These are phyloP conservation scores for Pyrocephalus nanus DNA, from an alignment of 2,797 vertebrate genomes.

Conservation along the genomic window DNA sequence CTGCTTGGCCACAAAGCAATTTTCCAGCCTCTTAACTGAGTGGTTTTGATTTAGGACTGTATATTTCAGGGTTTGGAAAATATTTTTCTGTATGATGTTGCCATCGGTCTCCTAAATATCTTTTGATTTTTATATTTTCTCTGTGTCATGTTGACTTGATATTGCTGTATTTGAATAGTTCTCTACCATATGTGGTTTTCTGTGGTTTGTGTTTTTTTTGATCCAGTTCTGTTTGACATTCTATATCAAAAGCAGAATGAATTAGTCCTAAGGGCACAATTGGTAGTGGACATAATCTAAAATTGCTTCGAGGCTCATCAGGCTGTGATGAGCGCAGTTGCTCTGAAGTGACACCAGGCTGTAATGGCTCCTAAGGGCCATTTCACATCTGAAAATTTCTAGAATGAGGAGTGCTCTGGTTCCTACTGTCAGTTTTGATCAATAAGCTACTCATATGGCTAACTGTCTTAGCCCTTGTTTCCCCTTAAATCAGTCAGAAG, in stretches of 20 bases:
- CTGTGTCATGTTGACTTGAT: background rate
- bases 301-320: background rate
- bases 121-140: background rate
- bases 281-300: background rate
- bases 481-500: background rate
- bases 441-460: background rate
- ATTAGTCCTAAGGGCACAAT: background rate
- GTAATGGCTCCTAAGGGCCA: background rate
- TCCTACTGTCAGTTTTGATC: background rate
- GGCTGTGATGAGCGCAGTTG: background rate
- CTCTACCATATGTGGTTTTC: background rate
- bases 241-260: background rate
- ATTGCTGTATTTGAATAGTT: background rate
- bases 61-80: background rate
- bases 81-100: background rate
- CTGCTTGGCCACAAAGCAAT: background rate
- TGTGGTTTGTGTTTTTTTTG: background rate
- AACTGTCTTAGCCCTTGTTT: background rate
- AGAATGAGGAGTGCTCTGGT: background rate
- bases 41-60: background rate
- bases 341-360: background rate
- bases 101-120: background rate
- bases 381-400: background rate
- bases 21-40: background rate
- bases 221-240: background rate